Evolutionary conservation across 2,888 invertebrate species (phyloP).

Genomic region (Netelia melanura): DNA sequence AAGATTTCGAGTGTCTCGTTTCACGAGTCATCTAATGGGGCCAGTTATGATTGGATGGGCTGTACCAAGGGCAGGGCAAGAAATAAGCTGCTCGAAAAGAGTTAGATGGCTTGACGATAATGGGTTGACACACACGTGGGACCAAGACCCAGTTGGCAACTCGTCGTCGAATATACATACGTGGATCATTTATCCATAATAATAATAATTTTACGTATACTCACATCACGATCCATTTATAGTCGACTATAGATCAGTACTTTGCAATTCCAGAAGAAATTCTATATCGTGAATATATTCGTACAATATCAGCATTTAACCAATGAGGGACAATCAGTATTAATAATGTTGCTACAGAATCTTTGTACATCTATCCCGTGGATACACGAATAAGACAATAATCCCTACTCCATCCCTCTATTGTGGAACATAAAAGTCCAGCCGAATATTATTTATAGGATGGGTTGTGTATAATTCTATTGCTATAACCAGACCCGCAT

Average conservation of each 20-base stretch:
- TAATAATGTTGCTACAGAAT: background rate
- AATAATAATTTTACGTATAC: too few relatives aligned
- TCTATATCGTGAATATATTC: too few relatives aligned
- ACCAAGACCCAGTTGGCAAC: slow-evolving; percentile 49
- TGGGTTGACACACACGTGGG: slow-evolving; percentile 19
- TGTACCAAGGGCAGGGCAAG: slow-evolving; percentile 6
- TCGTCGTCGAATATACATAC: slow-evolving; percentile 22
- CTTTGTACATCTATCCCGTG: background rate
- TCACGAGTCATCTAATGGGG: slow-evolving; percentile 56
- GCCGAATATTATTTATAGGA: too few relatives aligned
- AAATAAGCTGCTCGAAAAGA: slow-evolving; percentile 29
- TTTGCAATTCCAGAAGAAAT: too few relatives aligned
- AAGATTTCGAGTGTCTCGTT: slow-evolving; percentile 55
- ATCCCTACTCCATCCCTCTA: background rate
- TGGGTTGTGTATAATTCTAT: background rate
- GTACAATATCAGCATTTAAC: too few relatives aligned
- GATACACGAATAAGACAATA: background rate
- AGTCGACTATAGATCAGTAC: too few relatives aligned
- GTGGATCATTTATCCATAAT: background rate
- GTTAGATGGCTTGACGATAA: slow-evolving; percentile 30
- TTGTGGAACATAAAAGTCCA: too few relatives aligned
- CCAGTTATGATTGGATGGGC: slow-evolving; percentile 53
- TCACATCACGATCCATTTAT: too few relatives aligned
- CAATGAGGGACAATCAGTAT: too few relatives aligned
- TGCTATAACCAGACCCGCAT: background rate